Evolutionary conservation across 2,113 vertebrate genomes (phyloP), one percentile per base, ranked within the genome.

Genomic region (Clupea harengus): DNA sequence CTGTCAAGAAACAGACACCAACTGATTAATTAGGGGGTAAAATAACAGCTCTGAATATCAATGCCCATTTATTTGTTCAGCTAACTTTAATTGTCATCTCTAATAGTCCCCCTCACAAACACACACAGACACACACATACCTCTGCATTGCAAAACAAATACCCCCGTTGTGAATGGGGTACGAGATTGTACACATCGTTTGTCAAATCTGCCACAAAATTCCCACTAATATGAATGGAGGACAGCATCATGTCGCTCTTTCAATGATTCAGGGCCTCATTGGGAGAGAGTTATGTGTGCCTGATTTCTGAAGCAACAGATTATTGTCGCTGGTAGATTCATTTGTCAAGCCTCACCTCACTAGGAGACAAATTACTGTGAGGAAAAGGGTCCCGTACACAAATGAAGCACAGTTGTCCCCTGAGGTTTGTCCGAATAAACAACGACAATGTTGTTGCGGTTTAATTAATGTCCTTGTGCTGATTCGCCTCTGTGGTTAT

Each of bases 21-120:
- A 39, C 39, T 39, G 8, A 25, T 67, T 67, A 67, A 64, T 64
- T 64, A 64, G 20, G 57, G 57, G 6, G 2, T 86, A 86, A 85
- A 88, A 85, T 89, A 93, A 90, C 91, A 85, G 83, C 89, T 92
- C 90, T 92, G 85, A 91, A 93, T 92, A 93, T 93, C 89, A 93
- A 91, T 89, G 85, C 49, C 84, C 83, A 64, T 47, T 89, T 89
- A 86, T 89, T 89, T 86, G 87, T 90, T 91, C 88, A 92, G 85
- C 82, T 89, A 90, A 92, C 91, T 92, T 90, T 92, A 92, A 93
- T 93, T 91, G 91, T 89, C 87, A 90, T 90, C 89, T 90, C 90
- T 91, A 92, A 91, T 91, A 84, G 85, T 46, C 88, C 45, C 64
- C 87, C 20, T 25, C 8, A 32, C 28, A 11, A 8, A 32, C 28